These are phyloP conservation scores for Probaryconus sp. DNA, from an alignment of 1,140 invertebrate genomes.

Conservation along the genomic window DNA sequence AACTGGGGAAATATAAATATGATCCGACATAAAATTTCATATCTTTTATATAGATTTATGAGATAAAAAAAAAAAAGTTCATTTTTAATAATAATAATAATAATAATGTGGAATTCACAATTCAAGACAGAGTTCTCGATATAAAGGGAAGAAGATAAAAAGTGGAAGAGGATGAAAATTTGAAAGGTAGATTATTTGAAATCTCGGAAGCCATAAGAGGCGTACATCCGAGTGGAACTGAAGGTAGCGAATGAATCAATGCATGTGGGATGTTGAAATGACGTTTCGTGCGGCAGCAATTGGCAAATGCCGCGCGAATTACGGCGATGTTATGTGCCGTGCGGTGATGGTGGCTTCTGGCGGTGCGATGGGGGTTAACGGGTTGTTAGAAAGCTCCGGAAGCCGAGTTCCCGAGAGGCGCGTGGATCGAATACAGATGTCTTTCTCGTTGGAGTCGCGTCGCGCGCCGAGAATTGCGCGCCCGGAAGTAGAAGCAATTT, in stretches of 20 bases:
- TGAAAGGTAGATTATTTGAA: conserved; percentile 4
- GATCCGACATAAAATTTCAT: too few relatives aligned
- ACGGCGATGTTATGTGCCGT: conserved; percentile 16
- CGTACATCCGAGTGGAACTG: conserved; percentile 9
- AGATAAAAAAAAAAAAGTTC: too few relatives aligned
- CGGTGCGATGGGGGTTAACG: conserved; percentile 26
- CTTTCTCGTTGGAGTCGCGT: conserved; percentile 41
- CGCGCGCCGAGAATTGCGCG: conserved; percentile 32
- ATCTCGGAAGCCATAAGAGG: conserved; percentile 11
- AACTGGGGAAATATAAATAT: too few relatives aligned
- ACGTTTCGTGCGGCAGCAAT: not conserved
- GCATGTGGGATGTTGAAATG: conserved; percentile 1
- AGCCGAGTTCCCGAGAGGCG: conserved; percentile 24
- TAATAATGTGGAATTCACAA: too few relatives aligned
- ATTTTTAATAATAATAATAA: too few relatives aligned
- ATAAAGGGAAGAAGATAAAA: too few relatives aligned
- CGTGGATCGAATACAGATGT: conserved; percentile 55
- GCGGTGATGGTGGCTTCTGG: conserved; percentile 28
- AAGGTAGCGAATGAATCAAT: too few relatives aligned
- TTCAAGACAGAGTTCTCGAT: too few relatives aligned
- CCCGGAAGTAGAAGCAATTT: conserved; percentile 49
- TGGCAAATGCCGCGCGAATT: too few relatives aligned
- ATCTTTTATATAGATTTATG: too few relatives aligned
- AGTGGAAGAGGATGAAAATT: too few relatives aligned
- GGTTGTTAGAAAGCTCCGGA: conserved; percentile 14